Percentiles rank a stretch among this genome's conserved stretches.
Conservation (phyloP, 2,113 vertebrate species). For the Peucedramus taeniatus region DNA sequence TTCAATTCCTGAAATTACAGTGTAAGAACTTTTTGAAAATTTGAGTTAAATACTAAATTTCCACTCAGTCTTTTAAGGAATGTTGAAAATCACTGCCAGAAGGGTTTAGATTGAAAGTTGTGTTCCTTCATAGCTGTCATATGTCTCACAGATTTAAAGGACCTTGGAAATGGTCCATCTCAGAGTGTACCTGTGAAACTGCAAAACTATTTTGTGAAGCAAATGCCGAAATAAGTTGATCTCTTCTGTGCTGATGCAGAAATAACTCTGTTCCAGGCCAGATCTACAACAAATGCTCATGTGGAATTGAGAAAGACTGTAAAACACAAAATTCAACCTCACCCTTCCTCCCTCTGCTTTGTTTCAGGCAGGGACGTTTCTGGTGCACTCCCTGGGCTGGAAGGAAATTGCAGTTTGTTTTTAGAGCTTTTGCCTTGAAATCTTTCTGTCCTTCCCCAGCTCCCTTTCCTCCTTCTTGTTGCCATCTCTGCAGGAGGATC, state of each 20-base stretch:
- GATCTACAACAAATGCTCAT: neutral
- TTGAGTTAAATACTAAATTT: neutral
- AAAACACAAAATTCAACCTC: conserved; percentile 1
- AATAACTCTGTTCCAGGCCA: neutral
- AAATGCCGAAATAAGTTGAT: neutral
- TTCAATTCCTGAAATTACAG: neutral
- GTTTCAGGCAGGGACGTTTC: neutral
- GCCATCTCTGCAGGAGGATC: neutral
- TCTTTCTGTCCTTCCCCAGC: neutral
- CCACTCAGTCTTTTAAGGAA: neutral
- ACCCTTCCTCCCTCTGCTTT: conserved; percentile 16
- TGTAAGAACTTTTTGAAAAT: neutral
- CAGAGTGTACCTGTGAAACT: neutral
- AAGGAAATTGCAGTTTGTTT: neutral
- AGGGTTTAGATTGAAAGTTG: neutral
- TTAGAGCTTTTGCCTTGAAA: conserved; percentile 13
- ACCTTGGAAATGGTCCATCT: neutral
- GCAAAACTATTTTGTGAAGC: neutral
- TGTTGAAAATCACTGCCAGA: neutral
- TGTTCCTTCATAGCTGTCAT: neutral
- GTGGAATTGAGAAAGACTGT: neutral
- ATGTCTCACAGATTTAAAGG: neutral
- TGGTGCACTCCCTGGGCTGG: neutral
- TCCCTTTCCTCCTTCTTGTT: neutral
- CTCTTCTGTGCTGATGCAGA: neutral